Evolutionary conservation across 2,797 vertebrate genomes (phyloP).

Genomic region (Sylvilagus floridanus): DNA sequence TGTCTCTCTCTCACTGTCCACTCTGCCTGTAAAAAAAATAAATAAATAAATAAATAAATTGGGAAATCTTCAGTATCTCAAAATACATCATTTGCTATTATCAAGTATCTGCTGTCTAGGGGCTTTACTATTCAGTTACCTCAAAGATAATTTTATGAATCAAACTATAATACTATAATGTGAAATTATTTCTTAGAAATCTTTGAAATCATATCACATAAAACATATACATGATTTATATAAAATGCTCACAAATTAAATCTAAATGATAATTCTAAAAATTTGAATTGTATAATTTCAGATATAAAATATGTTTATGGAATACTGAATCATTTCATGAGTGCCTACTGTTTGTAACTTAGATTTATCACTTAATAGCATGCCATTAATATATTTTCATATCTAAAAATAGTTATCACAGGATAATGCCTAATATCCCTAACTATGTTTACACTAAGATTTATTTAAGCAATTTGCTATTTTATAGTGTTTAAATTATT

Average conservation of each 20-base stretch:
- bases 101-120: not conserved
- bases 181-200: not conserved
- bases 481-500: conserved; percentile 68
- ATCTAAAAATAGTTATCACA: conserved; percentile 67
- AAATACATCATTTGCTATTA: not conserved
- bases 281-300: conserved; percentile 51
- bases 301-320: conserved; percentile 68
- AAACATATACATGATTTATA: not conserved
- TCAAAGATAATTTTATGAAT: conserved; percentile 43
- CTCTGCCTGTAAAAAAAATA: too few species aligned
- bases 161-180: not conserved
- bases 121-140: not conserved
- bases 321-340: conserved; percentile 53
- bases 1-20: too few species aligned
- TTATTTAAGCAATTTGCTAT: conserved; percentile 69
- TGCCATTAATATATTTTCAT: conserved; percentile 34
- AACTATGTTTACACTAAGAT: conserved; percentile 58
- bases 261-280: conserved; percentile 61
- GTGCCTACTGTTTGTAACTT: conserved; percentile 41
- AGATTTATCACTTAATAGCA: conserved; percentile 53
- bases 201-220: conserved; percentile 33
- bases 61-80: not conserved
- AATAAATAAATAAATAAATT: too few species aligned
- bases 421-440: conserved; percentile 32
- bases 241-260: conserved; percentile 53